Evolutionary conservation across 2,888 invertebrate species (phyloP).

Genomic region (Bombylius discolor): DNA sequence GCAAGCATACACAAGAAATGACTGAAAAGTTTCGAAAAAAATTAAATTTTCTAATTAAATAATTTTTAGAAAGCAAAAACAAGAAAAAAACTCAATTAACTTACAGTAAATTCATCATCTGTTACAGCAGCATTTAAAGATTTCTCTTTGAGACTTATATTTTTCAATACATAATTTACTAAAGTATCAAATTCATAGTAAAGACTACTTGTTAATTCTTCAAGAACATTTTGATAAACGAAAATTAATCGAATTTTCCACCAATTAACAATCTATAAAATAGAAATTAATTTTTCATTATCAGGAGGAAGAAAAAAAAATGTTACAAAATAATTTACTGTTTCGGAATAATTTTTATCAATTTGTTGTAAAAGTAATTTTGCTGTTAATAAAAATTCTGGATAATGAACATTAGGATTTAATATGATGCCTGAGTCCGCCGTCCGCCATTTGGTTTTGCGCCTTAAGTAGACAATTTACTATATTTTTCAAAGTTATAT

Average conservation of each 20-base stretch:
- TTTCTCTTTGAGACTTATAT: conserved; percentile 45
- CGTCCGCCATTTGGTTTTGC: too few relatives aligned
- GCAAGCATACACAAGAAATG: conserved; percentile 72
- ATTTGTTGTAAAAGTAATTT: conserved; percentile 34
- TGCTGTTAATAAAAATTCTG: conserved; percentile 35
- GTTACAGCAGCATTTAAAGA: conserved; percentile 50
- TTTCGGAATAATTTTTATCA: conserved; percentile 21
- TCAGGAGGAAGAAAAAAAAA: too few relatives aligned
- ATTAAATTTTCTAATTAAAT: background rate
- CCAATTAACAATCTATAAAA: conserved; percentile 29
- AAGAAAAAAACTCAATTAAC: too few relatives aligned
- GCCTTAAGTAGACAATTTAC: too few relatives aligned
- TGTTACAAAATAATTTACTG: background rate
- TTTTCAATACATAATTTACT: conserved; percentile 17
- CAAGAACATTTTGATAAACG: conserved; percentile 62
- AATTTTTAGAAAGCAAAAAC: too few relatives aligned
- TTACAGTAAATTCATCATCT: conserved; percentile 72
- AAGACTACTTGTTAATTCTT: conserved; percentile 58
- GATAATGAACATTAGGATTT: conserved; percentile 47
- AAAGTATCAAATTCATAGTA: conserved; percentile 31
- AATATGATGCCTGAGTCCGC: too few relatives aligned
- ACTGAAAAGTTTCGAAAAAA: conserved; percentile 38
- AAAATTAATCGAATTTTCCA: conserved; percentile 64
- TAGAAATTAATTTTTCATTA: too few relatives aligned
- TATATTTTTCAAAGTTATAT: too few relatives aligned